Evolutionary conservation across 1,140 invertebrate genomes (phyloP).

Genomic region (Eubasilissa regina): DNA sequence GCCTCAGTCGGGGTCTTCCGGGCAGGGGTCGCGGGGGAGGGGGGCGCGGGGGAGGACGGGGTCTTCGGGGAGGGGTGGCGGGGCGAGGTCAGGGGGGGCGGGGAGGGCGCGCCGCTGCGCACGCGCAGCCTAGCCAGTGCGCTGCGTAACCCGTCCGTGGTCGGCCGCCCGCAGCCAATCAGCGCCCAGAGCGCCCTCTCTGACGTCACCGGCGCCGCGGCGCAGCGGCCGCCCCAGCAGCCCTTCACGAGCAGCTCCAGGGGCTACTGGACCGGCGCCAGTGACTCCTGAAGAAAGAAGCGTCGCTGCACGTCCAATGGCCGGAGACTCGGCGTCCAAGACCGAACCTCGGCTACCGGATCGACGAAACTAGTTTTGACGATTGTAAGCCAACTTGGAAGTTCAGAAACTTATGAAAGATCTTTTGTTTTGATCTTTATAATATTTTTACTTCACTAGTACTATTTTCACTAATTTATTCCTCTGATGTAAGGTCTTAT

Average conservation of each 20-base stretch:
- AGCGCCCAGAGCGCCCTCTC: constrained; percentile 22
- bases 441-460: too few species aligned
- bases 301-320: too few species aligned
- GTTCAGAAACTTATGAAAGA: too few species aligned
- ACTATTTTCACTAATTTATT: too few species aligned
- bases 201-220: constrained; percentile 11
- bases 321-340: too few species aligned
- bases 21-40: constrained; percentile 6
- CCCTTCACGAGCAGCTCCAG: constrained; percentile 33
- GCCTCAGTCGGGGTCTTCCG: constrained; percentile 14
- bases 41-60: constrained; percentile 12
- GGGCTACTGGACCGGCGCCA: background rate
- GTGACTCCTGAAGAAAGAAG: too few species aligned
- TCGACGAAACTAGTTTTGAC: too few species aligned
- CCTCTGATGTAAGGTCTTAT: too few species aligned
- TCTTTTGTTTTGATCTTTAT: too few species aligned
- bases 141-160: constrained; percentile 59
- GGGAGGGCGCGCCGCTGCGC: constrained; percentile 55
- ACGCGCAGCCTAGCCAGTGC: constrained; percentile 59
- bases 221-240: constrained; percentile 39
- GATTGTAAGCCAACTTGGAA: too few species aligned
- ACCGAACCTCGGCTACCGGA: too few species aligned
- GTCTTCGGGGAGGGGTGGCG: constrained; percentile 3
- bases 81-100: constrained; percentile 35
- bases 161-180: constrained; percentile 39